Evolutionary conservation across 1,140 invertebrate genomes (phyloP), one percentile per base, ranked within the genome.

Genomic region (Rhynchophorus ferrugineus): DNA sequence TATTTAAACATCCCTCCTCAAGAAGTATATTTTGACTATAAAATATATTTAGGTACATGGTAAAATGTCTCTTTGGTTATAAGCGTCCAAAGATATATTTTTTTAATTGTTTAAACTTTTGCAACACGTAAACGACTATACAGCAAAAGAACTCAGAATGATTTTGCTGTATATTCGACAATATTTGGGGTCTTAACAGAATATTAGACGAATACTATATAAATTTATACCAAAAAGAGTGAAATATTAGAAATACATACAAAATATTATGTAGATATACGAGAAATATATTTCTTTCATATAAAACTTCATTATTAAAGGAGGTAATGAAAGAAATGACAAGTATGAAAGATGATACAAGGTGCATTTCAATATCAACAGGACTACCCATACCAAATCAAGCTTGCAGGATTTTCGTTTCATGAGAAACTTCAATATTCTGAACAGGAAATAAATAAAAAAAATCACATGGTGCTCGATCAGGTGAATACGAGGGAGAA

Each of bases 51-150:
- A 47, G 45, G 45, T 47, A 47, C 35, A 21, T 37, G 35, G 34
- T 47, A 2, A 34, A 35, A 43, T 19, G 20, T 21, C 29, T 13
- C 34, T 49, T 41, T 36, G 14, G 13, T 38, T 42, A 34, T 49
- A 34, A n/a, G n/a, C 17, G 39, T 48, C 11, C 11, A 49, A 49
- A 48, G 24, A 49, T 49, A 41, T 49, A 49, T 49, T 49, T 49
- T 49, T 49, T 49, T 49, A 49, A 49, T 49, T 49, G 37, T 41
- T 29, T 11, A 33, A 20, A n/a, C n/a, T n/a, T 14, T 36, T 20
- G n/a, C n/a, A n/a, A n/a, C n/a, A n/a, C n/a, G n/a, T n/a, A n/a
- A n/a, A n/a, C 11, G n/a, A n/a, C 22, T 45, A 45, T 33, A 45
- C 9, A 13, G 13, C 13, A 29, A n/a, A 45, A 16, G 13, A 13